These are phyloP conservation scores for Rambutsinella grinnellia DNA, from an alignment of 2,888 invertebrate genomes.

Conservation along the genomic window DNA sequence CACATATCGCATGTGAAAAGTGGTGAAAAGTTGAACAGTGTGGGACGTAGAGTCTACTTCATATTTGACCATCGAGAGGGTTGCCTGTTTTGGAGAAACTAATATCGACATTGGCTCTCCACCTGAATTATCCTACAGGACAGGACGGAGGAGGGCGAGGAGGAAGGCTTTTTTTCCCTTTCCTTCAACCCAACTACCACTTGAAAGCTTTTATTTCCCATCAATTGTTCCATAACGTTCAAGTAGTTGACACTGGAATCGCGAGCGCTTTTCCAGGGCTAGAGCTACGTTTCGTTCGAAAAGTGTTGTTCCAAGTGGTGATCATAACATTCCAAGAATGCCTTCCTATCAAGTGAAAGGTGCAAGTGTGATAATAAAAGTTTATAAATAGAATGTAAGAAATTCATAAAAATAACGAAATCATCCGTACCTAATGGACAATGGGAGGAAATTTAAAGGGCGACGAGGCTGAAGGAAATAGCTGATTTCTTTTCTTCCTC, in stretches of 20 bases:
- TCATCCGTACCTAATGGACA: no score
- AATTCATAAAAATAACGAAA: no score
- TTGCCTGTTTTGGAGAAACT: conserved; percentile 25
- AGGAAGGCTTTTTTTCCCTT: conserved; percentile 29
- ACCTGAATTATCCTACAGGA: conserved; percentile 12
- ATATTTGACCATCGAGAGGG: not conserved
- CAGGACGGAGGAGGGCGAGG: conserved; percentile 7
- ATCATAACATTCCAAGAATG: conserved; percentile 20
- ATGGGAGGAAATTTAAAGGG: no score
- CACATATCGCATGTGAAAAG: no score
- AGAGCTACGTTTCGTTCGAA: not conserved
- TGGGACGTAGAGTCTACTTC: no score
- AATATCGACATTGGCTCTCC: conserved; percentile 46
- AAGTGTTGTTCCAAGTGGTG: not conserved
- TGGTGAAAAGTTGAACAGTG: no score
- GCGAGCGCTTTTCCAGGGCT: conserved; percentile 8
- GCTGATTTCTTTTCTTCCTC: no score
- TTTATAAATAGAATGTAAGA: no score
- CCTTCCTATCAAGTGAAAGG: not conserved
- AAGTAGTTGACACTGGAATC: conserved; percentile 46
- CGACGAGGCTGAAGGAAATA: no score
- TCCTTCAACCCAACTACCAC: conserved; percentile 19
- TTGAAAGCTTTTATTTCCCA: conserved; percentile 52
- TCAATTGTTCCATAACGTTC: conserved; percentile 56
- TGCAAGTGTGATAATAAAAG: not conserved